Percentiles rank a stretch among this genome's conserved stretches.
These are phyloP conservation scores for Carapus acus DNA, from an alignment of 2,797 vertebrate species.

Conservation along the genomic window DNA sequence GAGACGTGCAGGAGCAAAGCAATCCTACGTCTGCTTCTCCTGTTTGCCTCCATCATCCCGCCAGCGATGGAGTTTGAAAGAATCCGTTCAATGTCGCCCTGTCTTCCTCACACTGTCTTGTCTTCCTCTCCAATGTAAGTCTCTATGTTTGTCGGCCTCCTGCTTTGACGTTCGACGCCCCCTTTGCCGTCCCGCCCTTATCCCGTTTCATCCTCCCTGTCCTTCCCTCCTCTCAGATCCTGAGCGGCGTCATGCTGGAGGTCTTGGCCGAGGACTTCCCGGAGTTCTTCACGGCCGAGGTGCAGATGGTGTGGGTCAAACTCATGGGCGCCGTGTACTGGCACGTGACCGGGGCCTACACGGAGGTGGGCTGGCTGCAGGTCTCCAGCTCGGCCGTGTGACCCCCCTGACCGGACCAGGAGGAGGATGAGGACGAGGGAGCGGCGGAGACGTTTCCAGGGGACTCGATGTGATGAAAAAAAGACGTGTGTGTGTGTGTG, in stretches of 20 bases:
- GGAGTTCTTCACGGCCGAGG: conserved; percentile 84
- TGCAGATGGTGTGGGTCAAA: conserved; percentile 89
- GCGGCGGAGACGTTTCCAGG: conserved; percentile 24
- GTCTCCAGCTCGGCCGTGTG: conserved; percentile 82
- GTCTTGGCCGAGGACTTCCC: conserved; percentile 86
- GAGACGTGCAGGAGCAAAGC: too few species aligned
- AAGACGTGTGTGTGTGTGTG: conserved; percentile 13
- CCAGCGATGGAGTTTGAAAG: too few species aligned
- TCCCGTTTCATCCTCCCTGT: too few species aligned
- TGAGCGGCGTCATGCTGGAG: conserved; percentile 87
- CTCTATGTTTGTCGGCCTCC: too few species aligned
- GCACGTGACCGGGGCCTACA: conserved; percentile 90
- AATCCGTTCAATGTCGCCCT: too few species aligned
- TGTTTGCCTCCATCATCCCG: too few species aligned
- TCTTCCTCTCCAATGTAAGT: too few species aligned
- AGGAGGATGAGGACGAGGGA: conserved; percentile 20
- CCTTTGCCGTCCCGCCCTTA: too few species aligned
- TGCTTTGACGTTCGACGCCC: too few species aligned
- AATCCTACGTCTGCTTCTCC: too few species aligned
- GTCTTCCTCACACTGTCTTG: too few species aligned
- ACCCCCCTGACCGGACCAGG: too few species aligned
- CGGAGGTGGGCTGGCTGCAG: conserved; percentile 93
- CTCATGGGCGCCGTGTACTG: conserved; percentile 85
- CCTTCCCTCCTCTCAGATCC: conserved; percentile 71
- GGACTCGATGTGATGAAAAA: conserved; percentile 24